A percentile compares a stretch with the other conserved stretches of the same genome.
phyloP scores from a whole-genome alignment of 2,888 invertebrate genomes.

The Drosophila pseudotakahashii region DNA sequence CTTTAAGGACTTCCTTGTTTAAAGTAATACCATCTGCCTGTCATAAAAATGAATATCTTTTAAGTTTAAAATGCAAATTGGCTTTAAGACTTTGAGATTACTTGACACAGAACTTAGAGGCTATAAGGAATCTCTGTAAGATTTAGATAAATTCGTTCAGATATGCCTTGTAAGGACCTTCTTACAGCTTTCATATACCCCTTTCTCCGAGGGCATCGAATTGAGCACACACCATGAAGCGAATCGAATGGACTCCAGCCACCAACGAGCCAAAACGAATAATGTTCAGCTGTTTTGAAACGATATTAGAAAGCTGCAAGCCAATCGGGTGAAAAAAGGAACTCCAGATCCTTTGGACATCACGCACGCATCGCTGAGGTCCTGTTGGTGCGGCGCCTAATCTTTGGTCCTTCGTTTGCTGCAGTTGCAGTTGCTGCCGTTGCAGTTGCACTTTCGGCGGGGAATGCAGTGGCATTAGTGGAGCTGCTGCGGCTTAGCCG shows the following conservation, averaged over 20 bases:
- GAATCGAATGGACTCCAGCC: constrained; percentile 22
- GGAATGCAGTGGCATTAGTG: constrained; percentile 71
- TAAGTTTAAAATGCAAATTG: neutral
- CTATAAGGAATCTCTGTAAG: neutral
- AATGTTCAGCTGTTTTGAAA: constrained; percentile 18
- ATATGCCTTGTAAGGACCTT: no score
- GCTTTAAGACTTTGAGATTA: no score
- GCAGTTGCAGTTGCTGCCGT: constrained; percentile 30
- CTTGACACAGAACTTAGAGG: neutral
- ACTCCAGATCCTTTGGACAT: constrained; percentile 4
- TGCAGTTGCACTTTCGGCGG: constrained; percentile 19
- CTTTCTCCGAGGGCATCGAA: neutral
- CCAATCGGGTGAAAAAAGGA: neutral
- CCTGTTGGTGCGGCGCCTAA: constrained; percentile 14
- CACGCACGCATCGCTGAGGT: constrained; percentile 35
- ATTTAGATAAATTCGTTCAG: neutral
- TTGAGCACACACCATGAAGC: constrained; percentile 34
- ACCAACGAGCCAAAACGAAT: constrained; percentile 32
- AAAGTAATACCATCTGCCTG: neutral
- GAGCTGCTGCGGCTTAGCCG: constrained; percentile 62
- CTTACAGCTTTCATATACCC: no score
- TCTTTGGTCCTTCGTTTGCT: constrained; percentile 22
- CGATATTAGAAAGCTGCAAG: constrained; percentile 25
- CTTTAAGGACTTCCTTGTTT: neutral
- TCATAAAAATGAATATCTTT: constrained; percentile 10